Evolutionary conservation across 37 sponge, comb jelly and placozoan species (phyloP).

Genomic region (Chondrilla cf. caribensis): DNA sequence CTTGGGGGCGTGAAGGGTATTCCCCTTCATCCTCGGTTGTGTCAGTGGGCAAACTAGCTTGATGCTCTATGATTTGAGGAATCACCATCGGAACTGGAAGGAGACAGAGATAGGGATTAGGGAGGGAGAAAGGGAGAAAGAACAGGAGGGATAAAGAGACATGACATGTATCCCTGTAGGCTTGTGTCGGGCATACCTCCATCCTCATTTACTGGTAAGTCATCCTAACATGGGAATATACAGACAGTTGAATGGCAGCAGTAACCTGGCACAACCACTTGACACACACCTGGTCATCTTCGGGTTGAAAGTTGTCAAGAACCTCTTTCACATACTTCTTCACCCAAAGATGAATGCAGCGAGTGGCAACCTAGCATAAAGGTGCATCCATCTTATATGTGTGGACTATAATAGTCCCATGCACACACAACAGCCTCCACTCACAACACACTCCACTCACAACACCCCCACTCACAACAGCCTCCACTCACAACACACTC

Average conservation of each 20-base stretch:
- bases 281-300: not conserved
- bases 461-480: too few species aligned
- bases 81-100: not conserved
- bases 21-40: conserved; percentile 20
- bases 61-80: not conserved
- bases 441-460: too few species aligned
- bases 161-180: too few species aligned
- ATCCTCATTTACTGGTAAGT: too few species aligned
- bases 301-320: not conserved
- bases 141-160: not conserved
- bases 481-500: too few species aligned
- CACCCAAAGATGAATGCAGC: conserved; percentile 68
- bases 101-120: not conserved
- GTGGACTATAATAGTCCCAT: too few species aligned
- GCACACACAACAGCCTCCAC: too few species aligned
- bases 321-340: conserved; percentile 56
- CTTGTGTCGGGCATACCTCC: too few species aligned
- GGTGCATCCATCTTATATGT: not conserved
- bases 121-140: not conserved
- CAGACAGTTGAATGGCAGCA: too few species aligned
- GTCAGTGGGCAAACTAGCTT: not conserved
- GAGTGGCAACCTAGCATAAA: conserved; percentile 49
- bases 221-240: too few species aligned
- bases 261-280: too few species aligned
- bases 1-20: not conserved